Base-by-base conservation (phyloP, 2,113 vertebrate genomes). In the Elanoides forficatus region DNA sequence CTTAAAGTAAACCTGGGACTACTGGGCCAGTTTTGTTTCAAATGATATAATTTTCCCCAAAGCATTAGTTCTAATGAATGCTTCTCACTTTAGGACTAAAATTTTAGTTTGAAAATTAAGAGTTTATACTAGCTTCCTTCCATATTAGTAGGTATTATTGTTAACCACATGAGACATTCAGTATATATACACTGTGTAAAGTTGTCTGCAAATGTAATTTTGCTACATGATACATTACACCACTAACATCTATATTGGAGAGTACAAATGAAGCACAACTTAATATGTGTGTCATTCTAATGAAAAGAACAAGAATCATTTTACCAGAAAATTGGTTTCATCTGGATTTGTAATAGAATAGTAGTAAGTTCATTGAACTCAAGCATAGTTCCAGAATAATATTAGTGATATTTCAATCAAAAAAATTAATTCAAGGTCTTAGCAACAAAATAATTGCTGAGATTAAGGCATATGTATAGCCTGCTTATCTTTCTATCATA, bases 261-360 rank as follows among this genome's bases (percentile, higher is more conserved):
- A 96, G 75, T 82, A 96, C 96, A 96, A 96, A 97, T 96, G 95
- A 98, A 97, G 95, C 95, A 96, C 95, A 96, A 84, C 97, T 97
- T 98, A 95, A 96, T 86, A 94, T 94, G 96, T 88, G 86, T 96
- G 96, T 87, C 93, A 90, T 96, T 98, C 97, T 97, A 98, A 98
- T 98, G 94, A 96, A 97, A 95, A 97, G 95, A 96, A 93, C 95
- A 97, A 97, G 94, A 97, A 95, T 95, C 94, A 96, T 97, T 98
- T 95, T 96, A 96, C 97, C 78, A 95, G 92, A 97, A 97, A 98
- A 98, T 98, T 98, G 93, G 95, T 98, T 98, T 98, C 96, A 93
- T 98, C 95, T 98, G 98, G 94, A 97, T 98, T 98, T 97, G 94
- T 97, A 97, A 96, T 94, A 80, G 94, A 97, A 95, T 93, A 97